Percentiles rank a stretch among this genome's conserved stretches.
Conservation (phyloP, 1,140 invertebrate genomes). For the Mamestra configurata region DNA sequence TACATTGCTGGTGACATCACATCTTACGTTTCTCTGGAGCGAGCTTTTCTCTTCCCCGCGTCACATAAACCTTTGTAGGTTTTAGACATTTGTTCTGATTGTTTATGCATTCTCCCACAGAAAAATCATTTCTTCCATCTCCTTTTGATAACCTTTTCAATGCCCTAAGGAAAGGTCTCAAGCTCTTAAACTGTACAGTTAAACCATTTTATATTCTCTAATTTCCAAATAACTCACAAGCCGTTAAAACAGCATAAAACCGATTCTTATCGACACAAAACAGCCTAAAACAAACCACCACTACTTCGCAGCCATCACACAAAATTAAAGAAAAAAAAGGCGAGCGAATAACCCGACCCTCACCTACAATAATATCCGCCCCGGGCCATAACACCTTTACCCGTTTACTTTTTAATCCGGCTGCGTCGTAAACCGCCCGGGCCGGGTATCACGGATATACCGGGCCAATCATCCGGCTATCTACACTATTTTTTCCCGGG, state of each 20-base stretch:
- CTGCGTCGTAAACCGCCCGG: conserved; percentile 73
- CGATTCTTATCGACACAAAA: neutral
- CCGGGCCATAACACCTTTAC: conserved; percentile 54
- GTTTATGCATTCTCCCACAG: too few relatives aligned
- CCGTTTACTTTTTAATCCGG: conserved; percentile 75
- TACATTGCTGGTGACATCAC: too few relatives aligned
- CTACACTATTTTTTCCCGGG: conserved; percentile 77
- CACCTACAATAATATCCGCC: conserved; percentile 58
- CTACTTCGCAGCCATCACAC: conserved; percentile 1
- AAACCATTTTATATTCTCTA: neutral
- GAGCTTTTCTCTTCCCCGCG: too few relatives aligned
- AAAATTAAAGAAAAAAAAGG: conserved; percentile 37
- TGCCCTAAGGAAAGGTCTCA: neutral
- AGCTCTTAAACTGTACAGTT: neutral
- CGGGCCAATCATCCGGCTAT: conserved; percentile 77
- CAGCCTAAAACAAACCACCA: neutral
- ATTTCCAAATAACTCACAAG: neutral
- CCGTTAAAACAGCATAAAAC: conserved; percentile 1
- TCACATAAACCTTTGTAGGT: too few relatives aligned
- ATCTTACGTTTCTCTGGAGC: too few relatives aligned
- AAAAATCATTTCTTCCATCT: neutral
- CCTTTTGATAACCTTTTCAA: too few relatives aligned
- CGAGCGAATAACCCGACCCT: neutral
- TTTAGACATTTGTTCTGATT: too few relatives aligned
- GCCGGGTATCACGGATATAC: conserved; percentile 77